phyloP scores from a whole-genome alignment of 2,888 invertebrate genomes.

The Trilocha varians region DNA sequence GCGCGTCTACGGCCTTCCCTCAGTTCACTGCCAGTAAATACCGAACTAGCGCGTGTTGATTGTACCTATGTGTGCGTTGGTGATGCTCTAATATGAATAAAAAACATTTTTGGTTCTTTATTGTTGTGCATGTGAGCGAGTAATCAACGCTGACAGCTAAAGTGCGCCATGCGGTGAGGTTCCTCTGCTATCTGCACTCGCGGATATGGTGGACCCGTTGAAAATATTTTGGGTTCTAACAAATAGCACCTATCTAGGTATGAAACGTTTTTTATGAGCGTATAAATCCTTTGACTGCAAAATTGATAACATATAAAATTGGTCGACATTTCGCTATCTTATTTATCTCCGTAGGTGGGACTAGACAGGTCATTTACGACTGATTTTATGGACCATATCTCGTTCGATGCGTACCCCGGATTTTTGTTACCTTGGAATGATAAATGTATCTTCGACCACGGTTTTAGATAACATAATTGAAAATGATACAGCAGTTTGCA shows the following conservation, averaged over 20 bases:
- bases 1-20: constrained; percentile 20
- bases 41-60: constrained; percentile 22
- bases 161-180: constrained; percentile 65
- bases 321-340: background rate
- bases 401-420: background rate
- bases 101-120: constrained; percentile 20
- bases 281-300: background rate
- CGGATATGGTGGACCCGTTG: constrained; percentile 86
- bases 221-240: constrained; percentile 89
- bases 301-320: background rate
- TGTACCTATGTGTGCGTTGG: constrained; percentile 29
- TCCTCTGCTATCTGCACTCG: constrained; percentile 42
- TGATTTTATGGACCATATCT: background rate
- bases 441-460: background rate
- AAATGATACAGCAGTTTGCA: background rate
- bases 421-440: background rate
- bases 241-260: constrained; percentile 87
- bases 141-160: constrained; percentile 35
- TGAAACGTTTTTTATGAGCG: constrained; percentile 15
- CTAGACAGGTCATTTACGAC: background rate
- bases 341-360: background rate
- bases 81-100: constrained; percentile 33
- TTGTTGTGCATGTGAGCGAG: constrained; percentile 25
- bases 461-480: background rate
- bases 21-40: constrained; percentile 26